Percentiles rank a stretch among this genome's conserved stretches.
These are phyloP conservation scores for Hydrotaea diabolus DNA, from an alignment of 2,888 invertebrate species.

Conservation along the genomic window DNA sequence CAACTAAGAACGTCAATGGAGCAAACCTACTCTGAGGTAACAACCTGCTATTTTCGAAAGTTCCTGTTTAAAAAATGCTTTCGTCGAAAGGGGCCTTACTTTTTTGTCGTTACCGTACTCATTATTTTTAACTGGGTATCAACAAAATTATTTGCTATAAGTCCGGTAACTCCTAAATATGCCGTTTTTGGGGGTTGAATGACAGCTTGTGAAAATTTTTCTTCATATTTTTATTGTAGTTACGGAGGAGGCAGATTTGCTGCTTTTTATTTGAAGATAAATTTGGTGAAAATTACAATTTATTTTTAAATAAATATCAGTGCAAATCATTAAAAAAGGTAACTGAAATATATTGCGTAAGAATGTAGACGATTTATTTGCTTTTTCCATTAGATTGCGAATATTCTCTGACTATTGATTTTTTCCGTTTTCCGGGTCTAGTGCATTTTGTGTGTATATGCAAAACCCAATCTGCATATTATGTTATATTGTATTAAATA, in stretches of 20 bases:
- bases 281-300: slow-evolving; percentile 76
- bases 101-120: no score
- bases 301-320: slow-evolving; percentile 80
- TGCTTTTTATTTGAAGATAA: slow-evolving; percentile 79
- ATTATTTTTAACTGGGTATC: no score
- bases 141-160: no score
- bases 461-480: slow-evolving; percentile 18
- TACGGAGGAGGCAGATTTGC: slow-evolving; percentile 73
- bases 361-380: not conserved
- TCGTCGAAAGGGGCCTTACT: no score
- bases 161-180: not conserved
- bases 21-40: no score
- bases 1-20: no score
- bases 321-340: slow-evolving; percentile 74
- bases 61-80: no score
- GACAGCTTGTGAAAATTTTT: slow-evolving; percentile 84
- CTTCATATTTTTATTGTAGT: slow-evolving; percentile 81
- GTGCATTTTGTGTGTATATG: slow-evolving; percentile 55
- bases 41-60: no score
- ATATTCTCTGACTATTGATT: slow-evolving; percentile 59
- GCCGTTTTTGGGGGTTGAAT: slow-evolving; percentile 73
- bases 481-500: slow-evolving; percentile 12
- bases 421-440: slow-evolving; percentile 59
- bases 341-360: slow-evolving; percentile 50
- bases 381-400: slow-evolving; percentile 19